Base-by-base conservation (phyloP, 2,888 invertebrate genomes). In the Morpho helenor region DNA sequence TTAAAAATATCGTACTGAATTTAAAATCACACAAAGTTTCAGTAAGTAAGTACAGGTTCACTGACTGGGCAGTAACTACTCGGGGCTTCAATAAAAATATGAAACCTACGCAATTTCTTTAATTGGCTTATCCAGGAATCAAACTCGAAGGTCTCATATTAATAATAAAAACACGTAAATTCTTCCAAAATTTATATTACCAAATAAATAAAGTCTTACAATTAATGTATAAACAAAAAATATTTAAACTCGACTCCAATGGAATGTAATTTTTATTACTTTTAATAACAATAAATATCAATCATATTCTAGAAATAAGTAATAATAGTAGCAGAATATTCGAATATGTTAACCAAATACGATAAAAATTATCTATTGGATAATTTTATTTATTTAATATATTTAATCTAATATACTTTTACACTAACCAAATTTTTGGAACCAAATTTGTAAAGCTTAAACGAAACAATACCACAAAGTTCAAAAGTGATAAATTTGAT, bases 131-230 rank as follows among this genome's bases (percentile, higher is more conserved):
- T n/a, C 7, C n/a, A 23, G 7, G 7, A 23, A 7, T 48, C 5
- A 31, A 31, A 31, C 31, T 31, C 5, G 31, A 3, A 31, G 31
- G 31, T 31, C 31, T 31, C 31, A 31, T 31, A 31, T 31, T 42
- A 51, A 16, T 5, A 46, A 52, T 40, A 50, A 46, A 8, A 46
- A 52, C 6, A 46, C 9, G 7, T 53, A 0, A 41, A 6, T 8
- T 22, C 46, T 47, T 22, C 9, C 7, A 23, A 48, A 23, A 43
- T 23, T 61, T 63, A 61, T 59, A 61, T 63, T 59, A 58, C 42
- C 49, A 56, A 60, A 56, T 61, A 60, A 60, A 62, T 57, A 52
- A 57, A 52, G 55, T 50, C 60, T 58, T 61, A 60, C 49, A 55
- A 22, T 42, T 60, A 56, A 45, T 23, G 46, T 31, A 63, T 59